These are phyloP conservation scores for Helleia helle DNA, from an alignment of 2,888 invertebrate species.

Conservation along the genomic window DNA sequence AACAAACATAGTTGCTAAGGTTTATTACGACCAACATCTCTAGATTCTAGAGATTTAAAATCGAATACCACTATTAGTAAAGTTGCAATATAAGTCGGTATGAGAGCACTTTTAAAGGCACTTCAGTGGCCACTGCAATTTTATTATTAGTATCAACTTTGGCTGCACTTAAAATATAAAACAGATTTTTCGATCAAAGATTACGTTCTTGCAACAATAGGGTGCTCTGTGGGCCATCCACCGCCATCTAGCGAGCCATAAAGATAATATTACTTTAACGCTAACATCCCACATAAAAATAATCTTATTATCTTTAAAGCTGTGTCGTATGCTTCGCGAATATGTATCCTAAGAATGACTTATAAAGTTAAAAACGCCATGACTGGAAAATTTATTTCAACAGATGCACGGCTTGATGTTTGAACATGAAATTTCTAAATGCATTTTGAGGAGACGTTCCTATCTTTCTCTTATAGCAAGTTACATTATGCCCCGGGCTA, in stretches of 20 bases:
- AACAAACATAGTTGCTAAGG: no score
- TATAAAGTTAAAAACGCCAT: not conserved
- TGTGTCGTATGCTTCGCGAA: conserved; percentile 1
- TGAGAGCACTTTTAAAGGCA: no score
- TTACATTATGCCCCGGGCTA: conserved; percentile 3
- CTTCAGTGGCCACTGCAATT: no score
- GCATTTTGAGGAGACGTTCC: conserved; percentile 4
- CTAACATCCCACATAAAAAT: conserved; percentile 23
- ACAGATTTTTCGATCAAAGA: conserved; percentile 11
- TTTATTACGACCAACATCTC: no score
- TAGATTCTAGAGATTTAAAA: no score
- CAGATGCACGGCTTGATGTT: conserved; percentile 8
- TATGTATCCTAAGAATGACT: not conserved
- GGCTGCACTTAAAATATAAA: not conserved
- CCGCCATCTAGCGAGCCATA: conserved; percentile 21
- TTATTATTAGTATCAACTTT: conserved; percentile 2
- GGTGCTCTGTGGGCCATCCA: conserved; percentile 15
- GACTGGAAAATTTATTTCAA: not conserved
- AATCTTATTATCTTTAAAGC: conserved; percentile 19
- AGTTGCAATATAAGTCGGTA: no score
- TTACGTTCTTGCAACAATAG: conserved; percentile 14
- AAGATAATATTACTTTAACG: conserved; percentile 26
- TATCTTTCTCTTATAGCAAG: not conserved
- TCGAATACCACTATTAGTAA: no score
- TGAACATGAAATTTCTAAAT: conserved; percentile 5